A percentile compares a stretch with the other conserved stretches of the same genome.
phyloP scores from a whole-genome alignment of 2,888 invertebrate genomes.

The Callimorpha dominula region DNA sequence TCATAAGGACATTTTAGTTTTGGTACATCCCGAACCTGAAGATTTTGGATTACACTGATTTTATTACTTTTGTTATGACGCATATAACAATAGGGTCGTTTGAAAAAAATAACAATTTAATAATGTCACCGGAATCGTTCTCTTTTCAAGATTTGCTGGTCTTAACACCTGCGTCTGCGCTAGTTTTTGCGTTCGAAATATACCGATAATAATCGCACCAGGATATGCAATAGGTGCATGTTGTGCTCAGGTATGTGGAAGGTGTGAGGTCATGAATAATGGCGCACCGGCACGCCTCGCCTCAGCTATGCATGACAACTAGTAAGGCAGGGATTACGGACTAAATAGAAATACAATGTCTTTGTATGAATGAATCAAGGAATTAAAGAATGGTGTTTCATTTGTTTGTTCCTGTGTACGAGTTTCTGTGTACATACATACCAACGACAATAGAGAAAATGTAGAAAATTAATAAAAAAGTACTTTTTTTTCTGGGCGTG shows the following conservation, averaged over 20 bases:
- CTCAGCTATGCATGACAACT: slow-evolving; percentile 54
- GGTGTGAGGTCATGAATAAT: slow-evolving; percentile 55
- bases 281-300: slow-evolving; percentile 41
- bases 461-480: neutral
- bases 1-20: too few species aligned
- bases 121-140: neutral
- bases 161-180: slow-evolving; percentile 10
- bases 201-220: slow-evolving; percentile 27
- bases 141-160: neutral
- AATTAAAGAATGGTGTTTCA: neutral
- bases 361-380: slow-evolving; percentile 7
- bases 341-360: slow-evolving; percentile 29
- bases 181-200: slow-evolving; percentile 6
- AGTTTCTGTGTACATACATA: neutral
- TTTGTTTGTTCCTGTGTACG: neutral
- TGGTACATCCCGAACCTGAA: neutral
- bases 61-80: neutral
- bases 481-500: neutral
- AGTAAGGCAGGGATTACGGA: slow-evolving; percentile 43
- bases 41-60: neutral
- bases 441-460: neutral
- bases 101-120: neutral
- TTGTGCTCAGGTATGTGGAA: slow-evolving; percentile 43
- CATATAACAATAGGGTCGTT: neutral
- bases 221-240: slow-evolving; percentile 43